Base-by-base conservation (phyloP, 2,797 vertebrate species). In the Australoheros facetus region DNA sequence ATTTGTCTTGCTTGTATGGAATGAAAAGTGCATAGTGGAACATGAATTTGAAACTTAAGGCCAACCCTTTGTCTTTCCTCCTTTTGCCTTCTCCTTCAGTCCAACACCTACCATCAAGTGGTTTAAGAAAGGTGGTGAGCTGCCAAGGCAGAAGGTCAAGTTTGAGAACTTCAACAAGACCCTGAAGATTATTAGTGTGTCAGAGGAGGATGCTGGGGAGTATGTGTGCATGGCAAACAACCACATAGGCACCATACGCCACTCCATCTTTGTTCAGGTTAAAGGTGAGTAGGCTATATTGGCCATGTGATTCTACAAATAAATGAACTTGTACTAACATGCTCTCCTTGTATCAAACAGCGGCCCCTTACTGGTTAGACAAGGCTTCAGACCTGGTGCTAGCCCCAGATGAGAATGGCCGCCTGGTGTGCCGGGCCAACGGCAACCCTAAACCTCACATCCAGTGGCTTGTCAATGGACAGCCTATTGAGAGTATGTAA, bases 151-250 rank as follows among this genome's bases (percentile, higher is more conserved):
- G 42, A 99, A 98, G 86, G 95, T 96, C 71, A 97, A 96, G 85
- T 89, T 96, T 77, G 97, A 98, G 77, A 99, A 97, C 85, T 97
- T 96, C 80, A 97, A 97, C 92, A 99, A 99, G 91, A 97, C 98
- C 1, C 95, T 99, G 82, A 96, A 95, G 4, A 96, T 99, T 59
- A 85, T 94, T 79, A 96, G 94, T 0, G 96, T 99, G 78, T 99
- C 98, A 0, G 98, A 99, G 91, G 98, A 99, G 82, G 98, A 99
- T 48, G 96, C 96, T 0, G 98, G 98, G 45, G 97, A 97, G 26
- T 99, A 99, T 56, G 96, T 96, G 73, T 99, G 98, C 95, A 96
- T 98, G 95, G 98, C 98, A 4, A 97, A 95, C 62, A 99, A 98
- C 93, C 96, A 97, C 79, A 94, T 98, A 81, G 98, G 98, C 87